A percentile compares a stretch with the other conserved stretches of the same genome.
Conservation (phyloP, 2,797 vertebrate species). For the Falco rusticolus region DNA sequence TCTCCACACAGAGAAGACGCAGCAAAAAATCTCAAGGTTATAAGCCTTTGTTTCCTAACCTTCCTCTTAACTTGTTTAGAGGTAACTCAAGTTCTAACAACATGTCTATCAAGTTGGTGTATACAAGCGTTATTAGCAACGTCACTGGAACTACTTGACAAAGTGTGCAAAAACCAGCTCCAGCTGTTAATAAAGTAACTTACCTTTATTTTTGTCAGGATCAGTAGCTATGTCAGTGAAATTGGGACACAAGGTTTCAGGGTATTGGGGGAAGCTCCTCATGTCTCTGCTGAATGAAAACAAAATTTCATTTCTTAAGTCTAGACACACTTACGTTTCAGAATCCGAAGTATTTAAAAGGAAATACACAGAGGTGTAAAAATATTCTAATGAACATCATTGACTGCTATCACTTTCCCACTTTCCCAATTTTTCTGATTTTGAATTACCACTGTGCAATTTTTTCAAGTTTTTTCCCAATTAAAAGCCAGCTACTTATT, state of each 20-base stretch:
- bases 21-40: not conserved
- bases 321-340: not conserved
- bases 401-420: not conserved
- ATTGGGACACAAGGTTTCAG: slow-evolving; percentile 81
- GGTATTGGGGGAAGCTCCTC: slow-evolving; percentile 77
- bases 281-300: slow-evolving; percentile 68
- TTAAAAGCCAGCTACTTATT: not conserved
- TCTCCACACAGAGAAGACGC: not conserved
- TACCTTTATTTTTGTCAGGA: slow-evolving; percentile 86
- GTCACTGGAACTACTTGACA: not conserved
- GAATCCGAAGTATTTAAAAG: not conserved
- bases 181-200: not conserved
- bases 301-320: slow-evolving; percentile 2
- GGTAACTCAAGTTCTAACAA: not conserved
- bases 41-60: not conserved
- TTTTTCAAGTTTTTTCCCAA: not conserved
- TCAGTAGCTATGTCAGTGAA: slow-evolving; percentile 85
- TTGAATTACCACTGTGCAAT: not conserved
- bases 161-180: not conserved
- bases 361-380: not conserved
- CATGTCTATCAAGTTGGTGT: not conserved
- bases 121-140: not conserved
- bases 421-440: not conserved
- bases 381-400: not conserved
- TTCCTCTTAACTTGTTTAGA: not conserved